Evolutionary conservation across 1,140 invertebrate species (phyloP), one percentile per base, ranked within the genome.

Genomic region (Drosophila kohkoa): DNA sequence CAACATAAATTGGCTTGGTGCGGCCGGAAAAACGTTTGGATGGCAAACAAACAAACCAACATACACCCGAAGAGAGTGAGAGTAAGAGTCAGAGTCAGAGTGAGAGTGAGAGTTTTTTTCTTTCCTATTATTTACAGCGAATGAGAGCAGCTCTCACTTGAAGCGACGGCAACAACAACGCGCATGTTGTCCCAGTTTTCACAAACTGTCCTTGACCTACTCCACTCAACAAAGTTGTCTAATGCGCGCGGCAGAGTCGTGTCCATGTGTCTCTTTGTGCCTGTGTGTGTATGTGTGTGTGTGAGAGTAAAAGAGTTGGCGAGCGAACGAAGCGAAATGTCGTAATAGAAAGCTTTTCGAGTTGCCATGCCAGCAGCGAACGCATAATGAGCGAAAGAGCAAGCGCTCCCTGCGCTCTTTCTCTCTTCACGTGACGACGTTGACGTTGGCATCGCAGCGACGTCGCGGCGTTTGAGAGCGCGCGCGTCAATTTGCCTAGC

Each of bases 121-220:
- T 28, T 41, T 54, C 46, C 35, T 38, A 38, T 38, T 69, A 77
- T 77, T 71, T 32, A 60, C 13, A 63, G 46, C 48, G 45, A 58
- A 51, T 49, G 55, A 54, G 71, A 64, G 80, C 88, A 81, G 88
- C 77, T 83, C 80, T 69, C 69, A 71, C 51, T 64, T 49, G 13
- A 65, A 72, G 65, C 68, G 28, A 13, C 30, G 48, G 77, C 85
- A 89, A 89, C 85, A 89, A 89, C 86, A 89, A 81, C 71, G 69
- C 54, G 71, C 81, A 72, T 92, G 77, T 78, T 92, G 91, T 90
- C 91, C 91, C 91, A 92, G 83, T 92, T 92, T 91, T 82, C 82
- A 90, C 76, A 86, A 79, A 88, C 89, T 92, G 91, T 92, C 91
- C 91, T 92, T 92, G 91, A 92, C 91, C 91, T 92, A 92, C 91